Percentiles rank a stretch among this genome's conserved stretches.
These are phyloP conservation scores for Coptotermes formosanus DNA, from an alignment of 1,140 invertebrate species.

Conservation along the genomic window DNA sequence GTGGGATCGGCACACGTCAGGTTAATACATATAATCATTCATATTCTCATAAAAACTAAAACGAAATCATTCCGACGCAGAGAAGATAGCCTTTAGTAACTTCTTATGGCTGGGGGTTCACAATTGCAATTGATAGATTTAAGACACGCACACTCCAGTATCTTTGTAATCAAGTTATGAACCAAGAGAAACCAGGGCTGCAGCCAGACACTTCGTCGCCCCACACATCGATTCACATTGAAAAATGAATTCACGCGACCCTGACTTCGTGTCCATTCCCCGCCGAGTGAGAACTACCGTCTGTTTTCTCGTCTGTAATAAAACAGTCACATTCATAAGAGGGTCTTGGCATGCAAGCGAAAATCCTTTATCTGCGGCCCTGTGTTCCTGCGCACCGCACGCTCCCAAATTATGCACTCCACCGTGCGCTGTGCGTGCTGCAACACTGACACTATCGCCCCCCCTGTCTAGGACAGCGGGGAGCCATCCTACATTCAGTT, in stretches of 20 bases:
- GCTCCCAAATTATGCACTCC: not conserved
- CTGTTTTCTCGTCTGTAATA: not conserved
- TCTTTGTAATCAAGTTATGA: too few relatives aligned
- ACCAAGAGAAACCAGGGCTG: too few relatives aligned
- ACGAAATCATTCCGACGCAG: too few relatives aligned
- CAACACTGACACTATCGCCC: not conserved
- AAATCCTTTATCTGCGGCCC: not conserved
- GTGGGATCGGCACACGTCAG: too few relatives aligned
- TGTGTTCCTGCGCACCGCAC: not conserved
- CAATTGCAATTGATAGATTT: too few relatives aligned
- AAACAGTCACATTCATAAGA: not conserved
- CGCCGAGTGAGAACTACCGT: not conserved
- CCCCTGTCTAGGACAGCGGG: too few relatives aligned
- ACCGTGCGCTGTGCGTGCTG: not conserved
- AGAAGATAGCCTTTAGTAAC: too few relatives aligned
- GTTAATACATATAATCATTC: too few relatives aligned
- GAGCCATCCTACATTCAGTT: too few relatives aligned
- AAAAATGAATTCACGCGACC: not conserved
- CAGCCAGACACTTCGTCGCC: not conserved
- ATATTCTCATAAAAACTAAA: too few relatives aligned
- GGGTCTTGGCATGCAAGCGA: not conserved
- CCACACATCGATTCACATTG: not conserved
- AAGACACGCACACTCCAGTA: too few relatives aligned
- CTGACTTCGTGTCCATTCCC: not conserved
- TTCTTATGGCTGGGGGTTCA: too few relatives aligned